Evolutionary conservation across 1,140 invertebrate species (phyloP), one percentile per base, ranked within the genome.

Genomic region (Dryas iulia): DNA sequence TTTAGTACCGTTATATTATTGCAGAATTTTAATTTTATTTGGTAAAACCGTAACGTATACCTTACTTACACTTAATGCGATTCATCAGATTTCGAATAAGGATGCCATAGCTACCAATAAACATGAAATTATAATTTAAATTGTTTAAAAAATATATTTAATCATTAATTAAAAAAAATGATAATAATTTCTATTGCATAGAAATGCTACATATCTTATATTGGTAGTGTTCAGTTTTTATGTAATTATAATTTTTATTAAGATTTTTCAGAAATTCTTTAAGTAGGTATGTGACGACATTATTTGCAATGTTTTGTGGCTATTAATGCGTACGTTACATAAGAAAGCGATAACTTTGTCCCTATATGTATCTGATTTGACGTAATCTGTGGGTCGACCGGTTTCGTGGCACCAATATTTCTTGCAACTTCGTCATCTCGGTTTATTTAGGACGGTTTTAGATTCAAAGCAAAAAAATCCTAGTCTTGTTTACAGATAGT

Each of bases 321-420:
- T 66, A 69, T 58, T 23, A 65, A 59, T 56, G 33, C 33, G 53
- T 56, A 33, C 47, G 47, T 78, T 76, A 76, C 74, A 76, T 76
- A 76, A 79, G 67, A 61, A 31, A 67, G 56, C 54, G 53, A 75
- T 75, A 78, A 65, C 72, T 65, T 76, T 66, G 75, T 76, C 74
- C 73, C 78, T 79, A 84, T 80, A 82, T 73, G 72, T 74, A 74
- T 78, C 74, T 72, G 33, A 65, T 77, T 83, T 84, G 85, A 87
- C 82, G 82, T 81, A 85, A 86, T 64, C 66, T 71, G 62, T 74
- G 72, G 59, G 70, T 64, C 63, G 72, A 86, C 85, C 82, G 83
- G 85, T 87, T 83, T 65, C 23, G 33, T 73, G 76, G 74, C 82
- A 78, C 78, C 84, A 72, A 85, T 83, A 79, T 68, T 74, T 76